phyloP scores from a whole-genome alignment of 2,113 vertebrate species.

The Gobiocypris rarus region DNA sequence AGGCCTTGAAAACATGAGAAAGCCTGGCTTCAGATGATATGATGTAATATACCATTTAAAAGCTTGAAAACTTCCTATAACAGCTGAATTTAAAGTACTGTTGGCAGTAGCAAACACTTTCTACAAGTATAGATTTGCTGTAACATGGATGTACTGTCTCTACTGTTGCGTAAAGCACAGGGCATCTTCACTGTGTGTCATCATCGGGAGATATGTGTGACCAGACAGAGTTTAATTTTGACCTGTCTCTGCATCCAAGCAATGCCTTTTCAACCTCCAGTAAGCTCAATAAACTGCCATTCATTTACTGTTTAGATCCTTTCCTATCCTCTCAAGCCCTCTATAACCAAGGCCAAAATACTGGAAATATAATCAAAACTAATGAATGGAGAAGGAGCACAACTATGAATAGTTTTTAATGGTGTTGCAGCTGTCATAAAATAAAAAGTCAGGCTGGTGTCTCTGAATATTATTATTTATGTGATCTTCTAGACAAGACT shows the following conservation, averaged over 20 bases:
- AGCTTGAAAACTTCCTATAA: constrained; percentile 8
- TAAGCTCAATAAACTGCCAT: not conserved
- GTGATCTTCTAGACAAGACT: not conserved
- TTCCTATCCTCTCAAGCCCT: not conserved
- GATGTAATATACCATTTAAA: constrained; percentile 12
- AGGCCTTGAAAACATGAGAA: not conserved
- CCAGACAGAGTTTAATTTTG: constrained; percentile 2
- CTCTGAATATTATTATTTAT: constrained; percentile 4
- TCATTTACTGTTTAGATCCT: not conserved
- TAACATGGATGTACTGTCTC: not conserved
- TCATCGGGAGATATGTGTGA: not conserved
- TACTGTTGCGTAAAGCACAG: not conserved
- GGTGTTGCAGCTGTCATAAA: not conserved
- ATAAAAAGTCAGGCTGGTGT: not conserved
- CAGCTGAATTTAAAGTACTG: not conserved
- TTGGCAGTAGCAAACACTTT: not conserved
- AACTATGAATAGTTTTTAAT: not conserved
- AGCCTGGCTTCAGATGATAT: not conserved
- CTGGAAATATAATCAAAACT: not conserved
- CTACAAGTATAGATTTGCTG: not conserved
- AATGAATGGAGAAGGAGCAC: not conserved
- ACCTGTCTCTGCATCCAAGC: not conserved
- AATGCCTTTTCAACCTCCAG: not conserved
- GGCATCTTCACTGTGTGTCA: not conserved
- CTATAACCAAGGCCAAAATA: not conserved